Evolutionary conservation across 2,888 invertebrate genomes (phyloP), one percentile per base, ranked within the genome.

Genomic region (Erebia ligea): DNA sequence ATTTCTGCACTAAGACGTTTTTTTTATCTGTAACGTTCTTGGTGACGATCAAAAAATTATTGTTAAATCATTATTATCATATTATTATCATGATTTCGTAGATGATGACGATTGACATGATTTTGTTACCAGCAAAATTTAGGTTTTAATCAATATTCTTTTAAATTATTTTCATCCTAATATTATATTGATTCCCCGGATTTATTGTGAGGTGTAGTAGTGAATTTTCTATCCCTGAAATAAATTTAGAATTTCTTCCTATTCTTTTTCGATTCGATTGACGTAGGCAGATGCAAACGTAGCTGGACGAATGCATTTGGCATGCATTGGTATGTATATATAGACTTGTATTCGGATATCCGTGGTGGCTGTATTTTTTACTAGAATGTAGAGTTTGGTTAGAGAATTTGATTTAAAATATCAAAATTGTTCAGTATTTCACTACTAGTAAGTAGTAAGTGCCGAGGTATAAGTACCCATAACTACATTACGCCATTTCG

Each of bases 271-370:
- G 56, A 56, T 56, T 61, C 62, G 62, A 62, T 42, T 19, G 62
- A 45, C 19, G 48, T 21, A 50, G 63, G 63, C 63, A 42, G 19
- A 63, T 48, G 48, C 19, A 63, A 42, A 42, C 63, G 50, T 48
- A 50, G 50, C 63, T 63, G 63, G 25, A 50, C 63, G 34, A 50
- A 63, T 50, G 50, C 50, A 63, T 63, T 63, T 59, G 48, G 25
- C 21, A 50, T 63, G 63, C 63, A 50, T 21, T 21, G 63, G 50
- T 25, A 52, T 50, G 63, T 63, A 62, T 42, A 34, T 25, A 56
- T 56, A 56, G 56, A 19, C n/a, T n/a, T 40, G 42, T 59, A 42
- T 59, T 17, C 13, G 17, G 17, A 40, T 59, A 9, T 59, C 17
- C 59, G 59, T 59, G 42, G 8, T 52, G 9, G 56, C 6, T 21